These are phyloP conservation scores for Tenebrosternarchus preto DNA, from an alignment of 2,113 vertebrate species.

Conservation along the genomic window DNA sequence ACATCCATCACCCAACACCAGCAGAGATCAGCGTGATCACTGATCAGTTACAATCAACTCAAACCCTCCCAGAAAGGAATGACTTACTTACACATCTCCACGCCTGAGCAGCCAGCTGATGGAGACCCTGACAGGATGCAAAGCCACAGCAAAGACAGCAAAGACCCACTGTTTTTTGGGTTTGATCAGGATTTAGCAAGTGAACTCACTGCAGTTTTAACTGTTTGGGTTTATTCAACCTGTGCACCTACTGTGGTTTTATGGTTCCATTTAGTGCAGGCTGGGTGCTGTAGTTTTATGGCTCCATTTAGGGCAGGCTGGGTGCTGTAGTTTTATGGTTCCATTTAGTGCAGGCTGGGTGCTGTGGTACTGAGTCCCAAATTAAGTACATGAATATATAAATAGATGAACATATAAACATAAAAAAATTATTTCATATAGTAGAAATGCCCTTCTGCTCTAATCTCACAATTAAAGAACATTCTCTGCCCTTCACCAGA, in stretches of 20 bases:
- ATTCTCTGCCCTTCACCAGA: too few relatives aligned
- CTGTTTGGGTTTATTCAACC: too few relatives aligned
- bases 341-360: background rate
- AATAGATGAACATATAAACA: background rate
- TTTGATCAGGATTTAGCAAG: too few relatives aligned
- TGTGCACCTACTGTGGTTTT: too few relatives aligned
- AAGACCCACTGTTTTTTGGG: too few relatives aligned
- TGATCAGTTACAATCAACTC: slow-evolving; percentile 41
- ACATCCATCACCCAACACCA: slow-evolving; percentile 33
- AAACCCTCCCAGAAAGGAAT: slow-evolving; percentile 44
- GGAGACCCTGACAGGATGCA: background rate
- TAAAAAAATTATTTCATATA: background rate
- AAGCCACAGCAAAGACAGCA: background rate
- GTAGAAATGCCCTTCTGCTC: too few relatives aligned
- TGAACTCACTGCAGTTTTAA: too few relatives aligned
- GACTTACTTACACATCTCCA: slow-evolving; percentile 46
- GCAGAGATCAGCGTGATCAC: background rate
- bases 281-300: too few relatives aligned
- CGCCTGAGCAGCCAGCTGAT: slow-evolving; percentile 23
- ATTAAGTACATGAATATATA: background rate
- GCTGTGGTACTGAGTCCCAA: too few relatives aligned
- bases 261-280: background rate
- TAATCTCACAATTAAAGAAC: too few relatives aligned
- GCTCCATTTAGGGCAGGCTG: too few relatives aligned
- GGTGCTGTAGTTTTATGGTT: too few relatives aligned